Evolutionary conservation across 2,113 vertebrate genomes (phyloP).

Genomic region (Phalacrocorax brasilianus): DNA sequence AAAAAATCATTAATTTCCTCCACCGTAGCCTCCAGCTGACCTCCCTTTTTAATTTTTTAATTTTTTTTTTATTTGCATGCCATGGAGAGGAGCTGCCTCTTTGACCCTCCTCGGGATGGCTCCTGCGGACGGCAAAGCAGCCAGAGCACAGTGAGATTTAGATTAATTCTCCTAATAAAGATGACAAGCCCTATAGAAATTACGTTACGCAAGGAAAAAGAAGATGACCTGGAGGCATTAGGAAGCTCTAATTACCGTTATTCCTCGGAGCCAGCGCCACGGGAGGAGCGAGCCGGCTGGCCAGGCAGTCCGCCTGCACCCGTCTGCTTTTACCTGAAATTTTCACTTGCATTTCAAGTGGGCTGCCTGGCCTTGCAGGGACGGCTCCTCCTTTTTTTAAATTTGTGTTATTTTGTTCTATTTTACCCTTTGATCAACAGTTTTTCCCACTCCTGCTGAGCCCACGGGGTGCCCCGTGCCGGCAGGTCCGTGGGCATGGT

Average conservation of each 20-base stretch:
- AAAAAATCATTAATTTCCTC: conserved; percentile 34
- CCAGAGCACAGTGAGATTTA: neutral
- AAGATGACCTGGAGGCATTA: neutral
- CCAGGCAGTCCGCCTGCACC: neutral
- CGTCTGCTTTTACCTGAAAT: neutral
- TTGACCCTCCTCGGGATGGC: conserved; percentile 14
- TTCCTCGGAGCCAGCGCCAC: neutral
- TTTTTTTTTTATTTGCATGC: neutral
- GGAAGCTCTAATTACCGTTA: neutral
- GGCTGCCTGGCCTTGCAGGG: neutral
- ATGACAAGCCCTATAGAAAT: conserved; percentile 3
- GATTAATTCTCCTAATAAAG: conserved; percentile 38
- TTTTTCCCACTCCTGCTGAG: neutral
- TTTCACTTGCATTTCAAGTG: neutral
- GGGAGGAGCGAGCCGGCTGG: neutral
- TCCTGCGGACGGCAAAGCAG: neutral
- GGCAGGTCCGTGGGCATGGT: neutral
- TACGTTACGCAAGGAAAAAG: neutral
- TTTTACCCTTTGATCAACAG: neutral
- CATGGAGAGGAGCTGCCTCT: neutral
- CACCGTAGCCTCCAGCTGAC: conserved; percentile 37
- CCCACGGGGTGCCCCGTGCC: rapidly evolving
- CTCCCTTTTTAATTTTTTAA: neutral
- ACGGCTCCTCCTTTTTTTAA: neutral
- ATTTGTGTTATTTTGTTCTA: rapidly evolving